Base-by-base conservation (phyloP, 1,140 invertebrate genomes). In the Triops longicaudatus region DNA sequence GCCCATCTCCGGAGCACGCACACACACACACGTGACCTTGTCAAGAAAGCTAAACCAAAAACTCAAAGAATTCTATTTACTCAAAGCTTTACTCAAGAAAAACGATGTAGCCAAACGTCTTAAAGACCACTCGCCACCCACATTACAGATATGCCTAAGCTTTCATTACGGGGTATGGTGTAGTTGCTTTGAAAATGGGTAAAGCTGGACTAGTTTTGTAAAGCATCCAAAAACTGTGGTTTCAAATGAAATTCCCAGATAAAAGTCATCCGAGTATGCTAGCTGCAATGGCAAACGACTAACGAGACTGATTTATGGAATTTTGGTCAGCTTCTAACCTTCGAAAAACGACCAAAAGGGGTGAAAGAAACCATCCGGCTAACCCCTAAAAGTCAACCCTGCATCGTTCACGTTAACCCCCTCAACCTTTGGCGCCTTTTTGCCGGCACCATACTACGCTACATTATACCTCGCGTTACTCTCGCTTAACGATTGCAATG, bases 291-390 rank as follows among this genome's bases (percentile, higher is more conserved):
- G 50, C 50, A 63, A 63, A 63, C 50, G 50, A 17, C 50, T 63
- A 63, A 63, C 50, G 50, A 63, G 50, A 63, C 50, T 63, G 50
- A 63, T 63, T 63, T 63, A 63, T 63, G 50, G 50, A 63, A 63
- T 63, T 63, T 22, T 63, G 14, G 50, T 63, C 50, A 6, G 10
- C 50, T 14, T 22, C 50, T 5, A 17, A 63, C 50, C 22, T 5
- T 17, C 17, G 10, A 63, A 63, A 9, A 63, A 22, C 50, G 50
- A 63, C 50, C 22, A n/a, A 63, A 37, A 37, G 31, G 31, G 31
- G 31, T 37, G 31, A 37, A 37, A 37, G 31, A 37, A 37, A 37
- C 31, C 31, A 37, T 37, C 31, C 31, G 31, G 31, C 31, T 37
- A 37, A 37, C 31, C 31, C 31, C 31, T 37, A 37, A 37, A n/a